A percentile compares a stretch with the other conserved stretches of the same genome.
phyloP scores from a whole-genome alignment of 1,140 invertebrate genomes.

The Trichoplusia ni region DNA sequence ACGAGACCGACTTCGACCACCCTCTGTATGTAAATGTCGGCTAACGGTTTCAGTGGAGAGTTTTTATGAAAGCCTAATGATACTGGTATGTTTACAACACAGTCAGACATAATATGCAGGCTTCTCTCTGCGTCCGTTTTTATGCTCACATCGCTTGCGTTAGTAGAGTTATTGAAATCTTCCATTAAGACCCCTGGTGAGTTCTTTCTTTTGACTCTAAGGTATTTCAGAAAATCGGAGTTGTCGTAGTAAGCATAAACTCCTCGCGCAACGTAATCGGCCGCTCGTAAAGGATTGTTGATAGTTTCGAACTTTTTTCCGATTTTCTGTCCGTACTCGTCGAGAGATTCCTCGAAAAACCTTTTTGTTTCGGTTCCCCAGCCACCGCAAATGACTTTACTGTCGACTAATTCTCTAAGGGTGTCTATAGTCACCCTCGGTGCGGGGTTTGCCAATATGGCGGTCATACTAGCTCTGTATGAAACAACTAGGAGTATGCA shows the following conservation, averaged over 20 bases:
- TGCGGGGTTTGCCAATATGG: conserved; percentile 88
- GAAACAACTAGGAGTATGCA: conserved; percentile 89
- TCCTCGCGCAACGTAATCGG: conserved; percentile 85
- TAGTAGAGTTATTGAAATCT: conserved; percentile 58
- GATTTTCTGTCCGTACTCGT: conserved; percentile 85
- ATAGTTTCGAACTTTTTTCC: conserved; percentile 85
- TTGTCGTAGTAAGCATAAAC: conserved; percentile 91
- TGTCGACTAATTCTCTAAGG: conserved; percentile 84
- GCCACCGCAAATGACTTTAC: conserved; percentile 84
- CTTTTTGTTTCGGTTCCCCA: conserved; percentile 86
- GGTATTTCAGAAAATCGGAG: conserved; percentile 85
- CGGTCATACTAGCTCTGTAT: conserved; percentile 92
- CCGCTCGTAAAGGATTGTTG: conserved; percentile 82
- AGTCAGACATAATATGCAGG: conserved; percentile 91
- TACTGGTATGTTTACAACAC: conserved; percentile 90
- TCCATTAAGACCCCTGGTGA: conserved; percentile 32
- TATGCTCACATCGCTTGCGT: conserved; percentile 38
- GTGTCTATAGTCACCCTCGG: conserved; percentile 90
- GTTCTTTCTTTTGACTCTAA: conserved; percentile 83
- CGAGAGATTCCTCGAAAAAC: conserved; percentile 86
- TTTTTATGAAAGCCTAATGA: conserved; percentile 91
- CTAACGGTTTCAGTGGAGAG: conserved; percentile 87
- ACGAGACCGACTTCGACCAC: conserved; percentile 89
- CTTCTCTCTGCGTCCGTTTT: conserved; percentile 76
- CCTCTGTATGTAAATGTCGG: conserved; percentile 85